phyloP scores from a whole-genome alignment of 2,113 vertebrate species.

The Barnardius zonarius region DNA sequence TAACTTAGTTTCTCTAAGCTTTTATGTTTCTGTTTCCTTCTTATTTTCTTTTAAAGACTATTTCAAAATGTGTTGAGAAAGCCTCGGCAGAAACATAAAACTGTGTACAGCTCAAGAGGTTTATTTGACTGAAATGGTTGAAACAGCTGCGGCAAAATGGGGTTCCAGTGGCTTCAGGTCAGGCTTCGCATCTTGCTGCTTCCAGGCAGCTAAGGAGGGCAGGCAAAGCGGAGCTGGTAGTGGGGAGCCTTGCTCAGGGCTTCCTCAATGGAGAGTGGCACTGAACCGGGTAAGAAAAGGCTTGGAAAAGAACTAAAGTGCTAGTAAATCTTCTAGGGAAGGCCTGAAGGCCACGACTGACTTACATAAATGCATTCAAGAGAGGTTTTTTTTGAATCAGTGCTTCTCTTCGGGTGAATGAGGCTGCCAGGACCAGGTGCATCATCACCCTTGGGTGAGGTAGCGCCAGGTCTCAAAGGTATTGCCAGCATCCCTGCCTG shows the following conservation, averaged over 20 bases:
- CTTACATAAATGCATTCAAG: background rate
- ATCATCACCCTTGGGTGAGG: background rate
- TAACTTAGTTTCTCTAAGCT: background rate
- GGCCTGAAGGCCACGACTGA: background rate
- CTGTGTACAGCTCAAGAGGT: background rate
- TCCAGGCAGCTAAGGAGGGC: background rate
- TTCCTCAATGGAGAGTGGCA: background rate
- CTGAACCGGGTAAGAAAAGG: background rate
- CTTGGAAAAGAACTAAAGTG: background rate
- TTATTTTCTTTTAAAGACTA: background rate
- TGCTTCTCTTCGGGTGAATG: rapidly evolving
- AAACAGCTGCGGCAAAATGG: background rate
- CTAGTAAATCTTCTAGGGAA: background rate
- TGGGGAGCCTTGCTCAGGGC: background rate
- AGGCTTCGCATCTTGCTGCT: background rate
- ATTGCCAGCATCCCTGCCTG: background rate
- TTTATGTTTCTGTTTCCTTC: background rate
- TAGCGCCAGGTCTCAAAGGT: background rate
- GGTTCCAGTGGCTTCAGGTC: background rate
- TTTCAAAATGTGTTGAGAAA: background rate
- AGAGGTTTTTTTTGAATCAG: background rate
- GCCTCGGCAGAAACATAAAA: background rate
- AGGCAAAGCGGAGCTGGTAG: background rate
- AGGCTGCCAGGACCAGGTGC: background rate
- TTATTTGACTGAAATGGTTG: background rate